phyloP scores from a whole-genome alignment of 2,113 vertebrate species.

The Alligator sinensis region DNA sequence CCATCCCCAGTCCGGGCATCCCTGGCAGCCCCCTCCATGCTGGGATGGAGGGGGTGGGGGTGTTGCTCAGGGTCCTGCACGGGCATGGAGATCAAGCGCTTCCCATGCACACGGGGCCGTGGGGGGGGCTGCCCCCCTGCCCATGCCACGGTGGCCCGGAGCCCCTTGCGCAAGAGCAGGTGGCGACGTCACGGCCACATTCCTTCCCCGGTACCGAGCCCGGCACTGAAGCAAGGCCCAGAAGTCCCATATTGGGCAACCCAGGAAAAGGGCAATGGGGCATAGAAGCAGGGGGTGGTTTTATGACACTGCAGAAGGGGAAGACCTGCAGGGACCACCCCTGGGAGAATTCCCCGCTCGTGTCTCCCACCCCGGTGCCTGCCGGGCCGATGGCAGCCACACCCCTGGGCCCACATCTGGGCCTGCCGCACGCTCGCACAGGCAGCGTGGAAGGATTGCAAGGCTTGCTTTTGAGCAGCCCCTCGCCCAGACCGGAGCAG shows the following conservation, averaged over 20 bases:
- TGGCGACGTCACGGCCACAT: not conserved
- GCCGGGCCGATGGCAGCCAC: not conserved
- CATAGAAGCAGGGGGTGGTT: not conserved
- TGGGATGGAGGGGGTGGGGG: no score
- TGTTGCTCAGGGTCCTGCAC: no score
- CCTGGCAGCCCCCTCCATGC: not conserved
- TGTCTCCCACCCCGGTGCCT: not conserved
- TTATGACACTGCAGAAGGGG: not conserved
- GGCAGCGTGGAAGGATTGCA: not conserved
- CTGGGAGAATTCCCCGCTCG: no score
- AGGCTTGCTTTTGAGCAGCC: not conserved
- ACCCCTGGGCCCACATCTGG: not conserved
- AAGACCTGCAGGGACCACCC: no score
- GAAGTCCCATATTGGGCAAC: constrained; percentile 71
- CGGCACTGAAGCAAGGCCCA: not conserved
- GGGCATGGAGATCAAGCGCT: no score
- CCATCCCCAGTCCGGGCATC: not conserved
- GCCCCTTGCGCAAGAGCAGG: not conserved
- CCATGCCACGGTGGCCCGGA: fast-evolving
- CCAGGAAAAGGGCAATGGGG: constrained; percentile 21
- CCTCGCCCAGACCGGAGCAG: not conserved
- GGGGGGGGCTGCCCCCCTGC: not conserved
- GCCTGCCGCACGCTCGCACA: not conserved
- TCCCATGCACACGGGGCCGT: not conserved
- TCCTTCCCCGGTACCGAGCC: not conserved